Evolutionary conservation across 2,113 vertebrate genomes (phyloP).

Genomic region (Taurulus bubalis): DNA sequence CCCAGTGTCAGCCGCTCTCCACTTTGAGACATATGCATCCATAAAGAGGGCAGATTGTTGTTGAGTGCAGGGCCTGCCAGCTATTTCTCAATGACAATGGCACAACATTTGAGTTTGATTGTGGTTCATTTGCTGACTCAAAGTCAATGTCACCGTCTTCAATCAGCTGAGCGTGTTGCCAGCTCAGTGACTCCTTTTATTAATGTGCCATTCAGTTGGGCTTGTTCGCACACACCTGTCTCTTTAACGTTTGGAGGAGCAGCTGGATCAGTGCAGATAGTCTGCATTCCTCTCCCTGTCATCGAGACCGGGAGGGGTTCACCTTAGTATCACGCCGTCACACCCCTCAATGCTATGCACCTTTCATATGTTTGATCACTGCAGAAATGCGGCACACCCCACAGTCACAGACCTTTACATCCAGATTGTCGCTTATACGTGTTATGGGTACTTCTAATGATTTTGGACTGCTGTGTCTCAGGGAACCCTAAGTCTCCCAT

Average conservation of each 20-base stretch:
- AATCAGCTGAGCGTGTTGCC: neutral
- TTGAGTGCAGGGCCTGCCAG: neutral
- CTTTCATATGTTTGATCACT: conserved; percentile 55
- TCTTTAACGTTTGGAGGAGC: neutral
- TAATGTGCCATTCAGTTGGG: neutral
- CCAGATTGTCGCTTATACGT: neutral
- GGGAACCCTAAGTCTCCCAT: neutral
- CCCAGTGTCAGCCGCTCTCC: conserved; percentile 23
- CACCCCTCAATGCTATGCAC: conserved; percentile 72
- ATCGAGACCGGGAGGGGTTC: conserved; percentile 23
- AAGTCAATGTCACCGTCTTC: neutral
- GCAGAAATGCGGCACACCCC: conserved; percentile 56
- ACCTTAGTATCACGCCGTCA: conserved; percentile 47
- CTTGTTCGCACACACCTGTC: neutral
- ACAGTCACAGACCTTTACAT: neutral
- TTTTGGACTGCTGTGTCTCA: neutral
- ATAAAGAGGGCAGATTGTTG: neutral
- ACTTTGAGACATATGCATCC: neutral
- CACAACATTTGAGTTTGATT: neutral
- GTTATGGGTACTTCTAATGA: neutral
- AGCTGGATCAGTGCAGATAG: neutral
- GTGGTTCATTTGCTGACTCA: neutral
- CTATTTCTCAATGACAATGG: neutral
- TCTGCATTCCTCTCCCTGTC: conserved; percentile 62
- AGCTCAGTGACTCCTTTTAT: neutral